A percentile compares a stretch with the other conserved stretches of the same genome.
Conservation (phyloP, 1,140 invertebrate genomes). For the Sitobion miscanthi region DNA sequence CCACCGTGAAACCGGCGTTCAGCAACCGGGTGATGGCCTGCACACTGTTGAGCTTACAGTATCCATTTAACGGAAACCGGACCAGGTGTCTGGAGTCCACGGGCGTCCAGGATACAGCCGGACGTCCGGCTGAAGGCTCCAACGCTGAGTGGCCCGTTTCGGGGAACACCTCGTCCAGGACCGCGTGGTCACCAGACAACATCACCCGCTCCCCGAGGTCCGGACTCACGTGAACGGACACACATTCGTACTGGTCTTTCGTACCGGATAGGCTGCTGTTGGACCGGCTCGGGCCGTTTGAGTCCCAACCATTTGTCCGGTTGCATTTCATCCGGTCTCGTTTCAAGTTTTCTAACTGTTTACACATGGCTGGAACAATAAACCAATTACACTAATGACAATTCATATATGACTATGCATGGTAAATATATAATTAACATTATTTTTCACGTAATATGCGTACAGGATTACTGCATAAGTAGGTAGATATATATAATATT, state of each 20-base stretch:
- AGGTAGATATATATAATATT: not conserved
- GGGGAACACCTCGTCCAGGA: conserved; percentile 86
- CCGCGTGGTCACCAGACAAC: conserved; percentile 78
- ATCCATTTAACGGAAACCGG: conserved; percentile 89
- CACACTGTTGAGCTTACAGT: conserved; percentile 89
- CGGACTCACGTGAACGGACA: conserved; percentile 86
- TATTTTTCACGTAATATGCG: not conserved
- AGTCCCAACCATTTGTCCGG: conserved; percentile 38
- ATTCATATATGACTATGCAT: not conserved
- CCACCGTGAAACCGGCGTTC: conserved; percentile 82
- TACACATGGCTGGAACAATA: conserved; percentile 72
- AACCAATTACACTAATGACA: conserved; percentile 5
- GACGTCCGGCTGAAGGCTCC: conserved; percentile 82
- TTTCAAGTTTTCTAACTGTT: conserved; percentile 78
- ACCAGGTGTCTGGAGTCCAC: conserved; percentile 85
- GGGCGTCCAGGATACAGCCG: conserved; percentile 82
- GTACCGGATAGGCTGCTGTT: conserved; percentile 60
- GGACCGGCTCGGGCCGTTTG: conserved; percentile 6
- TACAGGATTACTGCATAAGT: not conserved
- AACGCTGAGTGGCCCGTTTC: conserved; percentile 85
- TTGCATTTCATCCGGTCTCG: conserved; percentile 45
- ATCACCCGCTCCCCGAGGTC: conserved; percentile 88
- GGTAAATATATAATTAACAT: not conserved
- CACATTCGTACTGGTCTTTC: conserved; percentile 75
- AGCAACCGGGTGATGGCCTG: conserved; percentile 86